Percentiles rank a stretch among this genome's conserved stretches.
phyloP scores from a whole-genome alignment of 2,888 invertebrate genomes.

The Leptinotarsa peninsularis region DNA sequence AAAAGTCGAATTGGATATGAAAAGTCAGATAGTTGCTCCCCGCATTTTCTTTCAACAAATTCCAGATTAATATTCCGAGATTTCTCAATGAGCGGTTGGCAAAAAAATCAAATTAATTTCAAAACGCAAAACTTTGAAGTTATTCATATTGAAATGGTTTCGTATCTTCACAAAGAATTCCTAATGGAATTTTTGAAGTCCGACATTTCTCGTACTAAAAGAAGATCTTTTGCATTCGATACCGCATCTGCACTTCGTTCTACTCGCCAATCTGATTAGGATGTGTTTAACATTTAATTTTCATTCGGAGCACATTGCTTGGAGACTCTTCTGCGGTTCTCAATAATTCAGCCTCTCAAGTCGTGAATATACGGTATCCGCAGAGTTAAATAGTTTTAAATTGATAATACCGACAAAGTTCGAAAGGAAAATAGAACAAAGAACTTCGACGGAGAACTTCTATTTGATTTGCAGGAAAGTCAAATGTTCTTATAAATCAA shows the following conservation, averaged over 20 bases:
- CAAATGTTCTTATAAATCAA: conserved; percentile 18
- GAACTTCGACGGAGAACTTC: not conserved
- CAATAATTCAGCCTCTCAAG: conserved; percentile 16
- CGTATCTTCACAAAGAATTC: not conserved
- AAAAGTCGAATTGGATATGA: too few species aligned
- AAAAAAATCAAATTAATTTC: too few species aligned
- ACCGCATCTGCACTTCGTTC: conserved; percentile 28
- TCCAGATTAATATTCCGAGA: too few species aligned
- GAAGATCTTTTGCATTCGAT: conserved; percentile 16
- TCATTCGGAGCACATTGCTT: conserved; percentile 28
- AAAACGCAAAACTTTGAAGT: too few species aligned
- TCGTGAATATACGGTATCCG: conserved; percentile 21
- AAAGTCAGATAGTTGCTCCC: too few species aligned
- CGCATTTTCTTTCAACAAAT: too few species aligned
- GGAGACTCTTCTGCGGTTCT: conserved; percentile 8
- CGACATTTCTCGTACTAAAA: not conserved
- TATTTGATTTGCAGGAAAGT: conserved; percentile 9
- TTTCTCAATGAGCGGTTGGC: too few species aligned
- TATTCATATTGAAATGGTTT: too few species aligned
- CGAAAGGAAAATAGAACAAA: not conserved
- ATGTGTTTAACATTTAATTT: conserved; percentile 32
- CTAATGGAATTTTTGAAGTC: not conserved
- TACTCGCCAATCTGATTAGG: conserved; percentile 31
- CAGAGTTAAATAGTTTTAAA: conserved; percentile 27
- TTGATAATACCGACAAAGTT: conserved; percentile 17